These are phyloP conservation scores for Zygothrica quintamaculata DNA, from an alignment of 2,888 invertebrate species.

Conservation along the genomic window DNA sequence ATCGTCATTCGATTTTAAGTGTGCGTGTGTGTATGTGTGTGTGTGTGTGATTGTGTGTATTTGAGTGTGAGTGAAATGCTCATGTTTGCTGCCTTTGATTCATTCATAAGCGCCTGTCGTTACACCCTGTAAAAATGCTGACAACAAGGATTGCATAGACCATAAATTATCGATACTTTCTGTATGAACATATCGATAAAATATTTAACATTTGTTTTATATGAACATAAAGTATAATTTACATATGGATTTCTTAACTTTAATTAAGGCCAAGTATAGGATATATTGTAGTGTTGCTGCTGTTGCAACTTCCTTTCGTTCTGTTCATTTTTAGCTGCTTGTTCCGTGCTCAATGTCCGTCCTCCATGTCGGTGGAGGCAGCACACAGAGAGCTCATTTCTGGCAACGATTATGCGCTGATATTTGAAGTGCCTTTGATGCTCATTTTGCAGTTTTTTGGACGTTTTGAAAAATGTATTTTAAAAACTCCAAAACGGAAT, in stretches of 20 bases:
- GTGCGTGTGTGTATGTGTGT: constrained; percentile 20
- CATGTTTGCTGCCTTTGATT: constrained; percentile 59
- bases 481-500: constrained; percentile 49
- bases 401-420: constrained; percentile 66
- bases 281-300: too few relatives aligned
- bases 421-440: constrained; percentile 79
- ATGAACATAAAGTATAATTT: too few relatives aligned
- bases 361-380: constrained; percentile 12
- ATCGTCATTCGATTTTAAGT: constrained; percentile 39
- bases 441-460: constrained; percentile 63
- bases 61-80: constrained; percentile 32
- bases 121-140: constrained; percentile 35
- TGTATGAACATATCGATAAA: too few relatives aligned
- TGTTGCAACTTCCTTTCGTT: too few relatives aligned
- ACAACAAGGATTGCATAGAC: too few relatives aligned
- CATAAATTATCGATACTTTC: too few relatives aligned
- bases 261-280: too few relatives aligned
- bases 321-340: constrained; percentile 2
- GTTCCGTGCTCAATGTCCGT: constrained; percentile 5
- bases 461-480: constrained; percentile 61
- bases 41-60: constrained; percentile 10
- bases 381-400: constrained; percentile 57
- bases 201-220: too few relatives aligned
- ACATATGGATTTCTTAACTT: too few relatives aligned
- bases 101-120: constrained; percentile 64